Evolutionary conservation across 2,113 vertebrate genomes (phyloP).

Genomic region (Cyanoliseus patagonus): DNA sequence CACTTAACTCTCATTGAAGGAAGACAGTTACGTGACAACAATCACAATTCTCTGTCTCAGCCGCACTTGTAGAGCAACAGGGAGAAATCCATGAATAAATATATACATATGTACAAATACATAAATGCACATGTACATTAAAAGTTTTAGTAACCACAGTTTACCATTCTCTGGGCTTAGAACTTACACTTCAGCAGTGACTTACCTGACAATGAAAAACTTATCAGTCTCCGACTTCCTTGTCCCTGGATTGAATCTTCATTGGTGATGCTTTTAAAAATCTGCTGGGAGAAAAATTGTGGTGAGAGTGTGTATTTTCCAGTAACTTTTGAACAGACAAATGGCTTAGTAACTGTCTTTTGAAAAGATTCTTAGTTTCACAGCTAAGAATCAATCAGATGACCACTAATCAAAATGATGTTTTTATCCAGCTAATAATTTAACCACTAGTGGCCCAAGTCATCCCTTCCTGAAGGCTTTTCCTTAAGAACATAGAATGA

Average conservation of each 20-base stretch:
- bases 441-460: background rate
- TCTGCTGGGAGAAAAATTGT: slow-evolving; percentile 73
- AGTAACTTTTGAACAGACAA: background rate
- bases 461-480: background rate
- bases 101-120: background rate
- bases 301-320: background rate
- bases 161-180: background rate
- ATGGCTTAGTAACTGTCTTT: background rate
- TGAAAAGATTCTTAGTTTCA: background rate
- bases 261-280: slow-evolving; percentile 87
- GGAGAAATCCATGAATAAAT: background rate
- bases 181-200: background rate
- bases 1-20: background rate
- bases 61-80: background rate
- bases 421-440: background rate
- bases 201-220: slow-evolving; percentile 93
- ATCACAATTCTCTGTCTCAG: background rate
- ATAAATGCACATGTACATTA: background rate
- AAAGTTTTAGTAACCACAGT: background rate
- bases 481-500: background rate
- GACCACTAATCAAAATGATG: slow-evolving; percentile 31
- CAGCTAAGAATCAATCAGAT: slow-evolving; percentile 27
- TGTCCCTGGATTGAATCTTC: slow-evolving; percentile 84
- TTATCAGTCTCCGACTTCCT: slow-evolving; percentile 91
- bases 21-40: background rate